Evolutionary conservation across 2,888 invertebrate species (phyloP).

Genomic region (Brenthis hecate): DNA sequence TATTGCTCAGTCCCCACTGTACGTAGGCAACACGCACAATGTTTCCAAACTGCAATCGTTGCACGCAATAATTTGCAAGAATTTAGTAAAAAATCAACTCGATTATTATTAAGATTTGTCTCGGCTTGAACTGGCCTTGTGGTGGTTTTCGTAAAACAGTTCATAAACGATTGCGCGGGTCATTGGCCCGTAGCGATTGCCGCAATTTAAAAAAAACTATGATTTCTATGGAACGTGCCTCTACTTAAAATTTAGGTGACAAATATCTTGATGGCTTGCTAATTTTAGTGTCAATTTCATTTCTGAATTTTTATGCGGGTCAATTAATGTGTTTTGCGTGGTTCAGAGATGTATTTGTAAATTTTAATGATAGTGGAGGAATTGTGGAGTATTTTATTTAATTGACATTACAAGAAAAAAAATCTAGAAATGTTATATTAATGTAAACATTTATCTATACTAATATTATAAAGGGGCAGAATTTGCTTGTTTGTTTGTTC

Average conservation of each 20-base stretch:
- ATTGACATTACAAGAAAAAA: too few species aligned
- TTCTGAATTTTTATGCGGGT: too few species aligned
- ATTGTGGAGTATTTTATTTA: too few species aligned
- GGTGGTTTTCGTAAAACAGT: conserved; percentile 65
- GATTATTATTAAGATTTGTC: conserved; percentile 74
- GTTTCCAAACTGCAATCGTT: conserved; percentile 53
- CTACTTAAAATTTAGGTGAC: background rate
- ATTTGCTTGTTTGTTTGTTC: too few species aligned
- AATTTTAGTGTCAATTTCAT: background rate
- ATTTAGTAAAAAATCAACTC: conserved; percentile 50
- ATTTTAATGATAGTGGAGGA: too few species aligned
- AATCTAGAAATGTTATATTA: too few species aligned
- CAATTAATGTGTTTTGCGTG: too few species aligned
- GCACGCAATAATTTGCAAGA: conserved; percentile 65
- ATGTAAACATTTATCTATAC: too few species aligned
- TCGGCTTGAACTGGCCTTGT: conserved; percentile 72
- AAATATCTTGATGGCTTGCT: background rate
- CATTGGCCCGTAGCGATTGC: conserved; percentile 58
- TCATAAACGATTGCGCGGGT: conserved; percentile 61
- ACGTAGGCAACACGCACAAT: conserved; percentile 54
- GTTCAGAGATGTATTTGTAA: too few species aligned
- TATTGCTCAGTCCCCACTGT: conserved; percentile 28
- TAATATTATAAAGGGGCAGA: too few species aligned
- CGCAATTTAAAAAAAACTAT: conserved; percentile 23
- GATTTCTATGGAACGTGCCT: conserved; percentile 15